A percentile compares a stretch with the other conserved stretches of the same genome.
These are phyloP conservation scores for Zosterops pallidus DNA, from an alignment of 2,113 vertebrate species.

Conservation along the genomic window DNA sequence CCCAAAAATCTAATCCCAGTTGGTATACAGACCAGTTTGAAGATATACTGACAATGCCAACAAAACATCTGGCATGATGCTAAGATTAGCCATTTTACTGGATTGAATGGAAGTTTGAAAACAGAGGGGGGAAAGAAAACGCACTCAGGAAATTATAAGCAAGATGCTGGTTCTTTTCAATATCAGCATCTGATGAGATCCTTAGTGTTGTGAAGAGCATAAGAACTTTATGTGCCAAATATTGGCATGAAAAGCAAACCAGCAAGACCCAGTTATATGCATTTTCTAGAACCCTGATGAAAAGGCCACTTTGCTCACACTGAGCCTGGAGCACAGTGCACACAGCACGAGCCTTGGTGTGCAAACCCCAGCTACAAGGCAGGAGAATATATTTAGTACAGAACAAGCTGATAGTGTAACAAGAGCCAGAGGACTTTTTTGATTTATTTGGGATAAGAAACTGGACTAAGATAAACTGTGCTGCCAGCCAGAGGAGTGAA, in stretches of 20 bases:
- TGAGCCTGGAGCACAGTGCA: background rate
- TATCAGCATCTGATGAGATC: background rate
- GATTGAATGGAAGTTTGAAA: background rate
- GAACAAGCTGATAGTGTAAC: background rate
- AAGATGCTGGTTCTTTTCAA: background rate
- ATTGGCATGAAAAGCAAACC: background rate
- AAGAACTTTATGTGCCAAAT: background rate
- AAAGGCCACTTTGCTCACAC: background rate
- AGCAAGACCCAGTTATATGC: background rate
- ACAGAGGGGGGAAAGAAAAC: background rate
- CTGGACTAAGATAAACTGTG: background rate
- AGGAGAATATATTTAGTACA: background rate
- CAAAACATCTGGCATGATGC: background rate
- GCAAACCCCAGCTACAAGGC: background rate
- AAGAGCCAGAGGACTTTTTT: background rate
- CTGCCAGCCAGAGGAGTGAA: background rate
- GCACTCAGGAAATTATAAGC: background rate
- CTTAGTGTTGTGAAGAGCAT: background rate
- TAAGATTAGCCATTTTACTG: background rate
- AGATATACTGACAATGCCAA: background rate
- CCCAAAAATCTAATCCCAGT: background rate
- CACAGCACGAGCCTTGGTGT: fast-evolving
- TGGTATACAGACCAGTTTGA: background rate
- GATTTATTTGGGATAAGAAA: background rate
- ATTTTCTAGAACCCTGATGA: background rate